Base-by-base conservation (phyloP, 2,888 invertebrate species). In the Acronicta alni region DNA sequence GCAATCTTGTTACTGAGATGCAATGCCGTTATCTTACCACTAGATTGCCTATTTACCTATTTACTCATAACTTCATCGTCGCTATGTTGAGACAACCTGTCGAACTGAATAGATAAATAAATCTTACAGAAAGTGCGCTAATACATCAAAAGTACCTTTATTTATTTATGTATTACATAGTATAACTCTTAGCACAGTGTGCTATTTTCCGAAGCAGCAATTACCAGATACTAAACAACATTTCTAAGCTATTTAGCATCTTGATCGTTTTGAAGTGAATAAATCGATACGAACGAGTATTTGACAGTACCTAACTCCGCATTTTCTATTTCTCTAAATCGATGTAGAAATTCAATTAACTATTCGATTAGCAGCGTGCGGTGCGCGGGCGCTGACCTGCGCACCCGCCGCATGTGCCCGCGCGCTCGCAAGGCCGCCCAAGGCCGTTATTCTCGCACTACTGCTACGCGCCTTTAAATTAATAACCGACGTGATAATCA, bases 401-500 rank as follows among this genome's bases (percentile, higher is more conserved):
- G 61, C 51, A 10, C 47, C 43, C 37, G 48, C 26, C 43, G 73
- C 67, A 63, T 78, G 73, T 72, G 69, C 75, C 81, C 68, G 77
- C 75, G 84, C 85, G 77, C 79, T 77, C 83, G 85, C 93, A 92
- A 93, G 93, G 92, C 89, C 93, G 87, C 68, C 80, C 92, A 92
- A 92, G 93, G 93, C 91, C 90, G 89, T 88, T 88, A 87, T 84
- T 81, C 85, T 78, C 78, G 79, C 75, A 79, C 79, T 60, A 56
- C 67, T 47, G 53, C 53, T 61, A 61, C 49, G 56, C 42, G 45
- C 60, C 55, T 57, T 68, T 44, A 63, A 57, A 75, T 72, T 65
- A 72, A 67, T 75, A 67, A 58, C 45, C 12, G 38, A 59, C 39
- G 38, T 53, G 48, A 51, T 72, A 58, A 67, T 26, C 38, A 38